These are phyloP conservation scores for Apostichopus parvimensis DNA, from an alignment of 35 echinoderm and acorn worm species.

Conservation along the genomic window DNA sequence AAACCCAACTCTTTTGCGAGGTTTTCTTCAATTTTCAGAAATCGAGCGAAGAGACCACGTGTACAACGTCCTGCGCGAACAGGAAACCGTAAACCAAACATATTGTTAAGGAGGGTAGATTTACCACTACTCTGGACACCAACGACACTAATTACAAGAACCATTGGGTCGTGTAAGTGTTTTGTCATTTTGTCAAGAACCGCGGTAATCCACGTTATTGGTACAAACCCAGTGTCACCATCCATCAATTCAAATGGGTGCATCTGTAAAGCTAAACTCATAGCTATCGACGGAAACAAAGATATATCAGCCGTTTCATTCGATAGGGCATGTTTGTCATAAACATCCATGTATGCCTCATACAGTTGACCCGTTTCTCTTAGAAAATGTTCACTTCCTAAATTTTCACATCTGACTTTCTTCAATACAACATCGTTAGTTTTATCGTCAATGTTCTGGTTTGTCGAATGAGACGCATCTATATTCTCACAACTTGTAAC, in stretches of 20 bases:
- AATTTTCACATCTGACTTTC: background rate
- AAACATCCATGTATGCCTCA: background rate
- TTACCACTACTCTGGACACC: slow-evolving; percentile 46
- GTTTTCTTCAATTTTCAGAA: background rate
- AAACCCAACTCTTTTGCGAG: too few relatives aligned
- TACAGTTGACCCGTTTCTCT: background rate
- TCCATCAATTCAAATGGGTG: slow-evolving; percentile 53
- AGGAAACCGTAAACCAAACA: background rate
- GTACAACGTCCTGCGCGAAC: slow-evolving; percentile 34
- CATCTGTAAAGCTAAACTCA: slow-evolving; percentile 4
- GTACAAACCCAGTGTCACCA: slow-evolving; percentile 25
- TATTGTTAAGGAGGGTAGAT: slow-evolving; percentile 37
- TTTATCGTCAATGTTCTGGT: background rate
- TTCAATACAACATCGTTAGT: background rate
- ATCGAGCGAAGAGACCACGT: slow-evolving; percentile 24
- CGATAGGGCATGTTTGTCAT: background rate
- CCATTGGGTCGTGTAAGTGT: background rate
- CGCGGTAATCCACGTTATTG: slow-evolving; percentile 24
- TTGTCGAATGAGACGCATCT: background rate
- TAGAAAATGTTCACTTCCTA: background rate
- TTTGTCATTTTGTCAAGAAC: background rate
- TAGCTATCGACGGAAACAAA: background rate
- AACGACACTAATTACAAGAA: slow-evolving; percentile 14
- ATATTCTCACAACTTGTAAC: too few relatives aligned
- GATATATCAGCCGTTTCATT: background rate